Percentiles rank a stretch among this genome's conserved stretches.
Evolutionary conservation across 2,797 vertebrate species (phyloP).

Genomic region (Gallirallus australis): DNA sequence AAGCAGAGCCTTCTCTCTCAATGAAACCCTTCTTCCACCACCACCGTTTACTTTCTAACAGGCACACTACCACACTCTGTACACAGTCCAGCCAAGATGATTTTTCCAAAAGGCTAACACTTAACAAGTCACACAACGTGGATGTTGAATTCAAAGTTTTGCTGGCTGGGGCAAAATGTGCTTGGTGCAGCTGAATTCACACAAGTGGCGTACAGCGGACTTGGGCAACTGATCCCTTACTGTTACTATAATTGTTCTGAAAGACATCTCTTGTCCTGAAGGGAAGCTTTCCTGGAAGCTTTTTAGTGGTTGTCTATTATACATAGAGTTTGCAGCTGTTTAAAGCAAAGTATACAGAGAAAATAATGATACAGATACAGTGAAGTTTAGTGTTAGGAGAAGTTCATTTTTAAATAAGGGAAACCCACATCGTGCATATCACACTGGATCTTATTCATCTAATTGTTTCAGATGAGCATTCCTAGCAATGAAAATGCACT

Average conservation of each 20-base stretch:
- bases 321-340: constrained; percentile 70
- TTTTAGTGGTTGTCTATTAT: constrained; percentile 60
- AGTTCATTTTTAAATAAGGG: constrained; percentile 62
- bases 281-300: constrained; percentile 66
- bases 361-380: constrained; percentile 50
- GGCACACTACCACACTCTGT: neutral
- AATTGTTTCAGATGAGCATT: constrained; percentile 53
- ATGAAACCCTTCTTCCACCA: neutral
- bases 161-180: neutral
- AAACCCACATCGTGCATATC: constrained; percentile 18
- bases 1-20: neutral
- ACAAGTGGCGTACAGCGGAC: neutral
- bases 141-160: neutral
- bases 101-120: neutral
- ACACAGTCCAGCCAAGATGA: neutral
- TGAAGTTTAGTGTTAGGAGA: neutral
- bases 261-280: constrained; percentile 33
- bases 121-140: neutral
- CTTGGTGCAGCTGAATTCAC: neutral
- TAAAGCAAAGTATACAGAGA: constrained; percentile 65
- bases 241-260: constrained; percentile 4
- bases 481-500: neutral
- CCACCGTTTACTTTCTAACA: neutral
- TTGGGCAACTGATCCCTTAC: neutral
- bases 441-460: constrained; percentile 62